Evolutionary conservation across 2,888 invertebrate genomes (phyloP).

Genomic region (Octodonta nipae): DNA sequence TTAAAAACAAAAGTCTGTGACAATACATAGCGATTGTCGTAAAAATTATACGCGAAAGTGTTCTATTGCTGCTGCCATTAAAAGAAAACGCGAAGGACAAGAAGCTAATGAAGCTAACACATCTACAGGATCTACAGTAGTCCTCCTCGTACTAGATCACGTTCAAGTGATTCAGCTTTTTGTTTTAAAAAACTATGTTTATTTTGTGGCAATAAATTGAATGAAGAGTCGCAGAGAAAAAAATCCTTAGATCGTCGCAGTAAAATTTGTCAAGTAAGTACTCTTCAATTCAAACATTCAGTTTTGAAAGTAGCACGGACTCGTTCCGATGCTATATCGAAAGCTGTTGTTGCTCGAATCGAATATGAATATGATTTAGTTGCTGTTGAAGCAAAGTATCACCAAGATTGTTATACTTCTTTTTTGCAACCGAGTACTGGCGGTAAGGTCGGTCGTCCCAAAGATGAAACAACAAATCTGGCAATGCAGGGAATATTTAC

Average conservation of each 20-base stretch:
- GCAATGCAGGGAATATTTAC: constrained; percentile 27
- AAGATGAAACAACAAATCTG: constrained; percentile 20
- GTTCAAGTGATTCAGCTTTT: constrained; percentile 22
- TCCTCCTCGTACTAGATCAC: constrained; percentile 22
- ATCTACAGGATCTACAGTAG: constrained; percentile 11
- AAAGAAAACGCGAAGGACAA: constrained; percentile 5
- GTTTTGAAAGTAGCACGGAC: constrained; percentile 16
- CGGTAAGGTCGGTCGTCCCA: constrained; percentile 25
- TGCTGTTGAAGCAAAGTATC: constrained; percentile 26
- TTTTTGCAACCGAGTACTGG: constrained; percentile 25
- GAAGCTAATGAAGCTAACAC: constrained; percentile 5
- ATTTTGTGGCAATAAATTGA: constrained; percentile 28
- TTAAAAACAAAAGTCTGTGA: constrained; percentile 3
- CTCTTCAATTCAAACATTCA: constrained; percentile 17
- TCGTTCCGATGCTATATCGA: constrained; percentile 18
- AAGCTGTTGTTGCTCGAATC: constrained; percentile 21
- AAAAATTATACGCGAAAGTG: constrained; percentile 6
- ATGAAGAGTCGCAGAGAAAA: constrained; percentile 25
- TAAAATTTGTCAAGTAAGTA: constrained; percentile 19
- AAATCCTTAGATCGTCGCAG: constrained; percentile 18
- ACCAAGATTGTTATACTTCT: constrained; percentile 21
- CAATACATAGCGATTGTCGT: constrained; percentile 4
- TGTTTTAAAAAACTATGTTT: constrained; percentile 21
- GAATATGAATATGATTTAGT: constrained; percentile 21
- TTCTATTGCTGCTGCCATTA: constrained; percentile 6